These are phyloP conservation scores for Zootermopsis nevadensis DNA, from an alignment of 2,888 invertebrate species.

Conservation along the genomic window DNA sequence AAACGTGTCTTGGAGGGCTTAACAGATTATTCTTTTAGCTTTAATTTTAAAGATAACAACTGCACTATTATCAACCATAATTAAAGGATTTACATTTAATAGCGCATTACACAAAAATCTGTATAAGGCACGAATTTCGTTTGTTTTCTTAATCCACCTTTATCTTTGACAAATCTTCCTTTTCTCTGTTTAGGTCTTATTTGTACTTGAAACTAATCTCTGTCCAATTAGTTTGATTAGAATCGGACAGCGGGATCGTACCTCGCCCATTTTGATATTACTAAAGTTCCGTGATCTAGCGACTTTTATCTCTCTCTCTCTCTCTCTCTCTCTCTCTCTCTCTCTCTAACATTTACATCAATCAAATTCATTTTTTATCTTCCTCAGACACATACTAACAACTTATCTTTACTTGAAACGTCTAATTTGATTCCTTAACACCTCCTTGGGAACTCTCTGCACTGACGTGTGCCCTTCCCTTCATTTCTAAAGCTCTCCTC, in stretches of 20 bases:
- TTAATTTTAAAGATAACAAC: background rate
- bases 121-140: background rate
- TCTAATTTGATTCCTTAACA: constrained; percentile 28
- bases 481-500: background rate
- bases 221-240: background rate
- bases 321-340: background rate
- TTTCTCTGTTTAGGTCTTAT: background rate
- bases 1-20: background rate
- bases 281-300: constrained; percentile 12
- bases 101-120: background rate
- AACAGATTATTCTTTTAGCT: background rate
- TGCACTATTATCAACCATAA: background rate
- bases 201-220: constrained; percentile 10
- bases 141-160: background rate
- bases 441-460: constrained; percentile 17
- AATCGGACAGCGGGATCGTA: background rate
- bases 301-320: background rate
- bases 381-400: constrained; percentile 11
- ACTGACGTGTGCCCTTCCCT: background rate
- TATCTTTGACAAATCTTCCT: background rate
- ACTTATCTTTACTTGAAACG: constrained; percentile 23
- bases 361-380: background rate
- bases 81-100: background rate
- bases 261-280: background rate
- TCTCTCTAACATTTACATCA: background rate